phyloP scores from a whole-genome alignment of 2,888 invertebrate genomes.

The Diadegma fenestrale region DNA sequence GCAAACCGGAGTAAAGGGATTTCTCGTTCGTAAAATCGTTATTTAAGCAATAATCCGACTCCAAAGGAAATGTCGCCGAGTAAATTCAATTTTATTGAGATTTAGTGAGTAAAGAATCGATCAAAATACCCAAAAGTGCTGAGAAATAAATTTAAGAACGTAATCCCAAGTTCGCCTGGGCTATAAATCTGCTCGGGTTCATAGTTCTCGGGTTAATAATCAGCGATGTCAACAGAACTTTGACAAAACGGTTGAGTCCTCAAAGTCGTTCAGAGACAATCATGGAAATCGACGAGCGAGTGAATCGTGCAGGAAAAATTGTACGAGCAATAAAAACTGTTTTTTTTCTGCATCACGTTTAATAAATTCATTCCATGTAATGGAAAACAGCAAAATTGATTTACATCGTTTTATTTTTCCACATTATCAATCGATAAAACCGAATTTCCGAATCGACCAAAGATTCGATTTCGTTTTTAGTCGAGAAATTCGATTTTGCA shows the following conservation, averaged over 20 bases:
- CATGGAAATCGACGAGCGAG: background rate
- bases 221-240: background rate
- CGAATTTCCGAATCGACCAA: background rate
- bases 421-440: background rate
- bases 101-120: too few relatives aligned
- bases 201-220: too few relatives aligned
- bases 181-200: too few relatives aligned
- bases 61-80: too few relatives aligned
- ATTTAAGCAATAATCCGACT: too few relatives aligned
- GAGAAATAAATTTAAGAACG: too few relatives aligned
- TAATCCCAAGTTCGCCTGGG: too few relatives aligned
- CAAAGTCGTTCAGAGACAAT: background rate
- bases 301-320: background rate
- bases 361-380: slow-evolving; percentile 25
- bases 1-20: too few relatives aligned
- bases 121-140: too few relatives aligned
- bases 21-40: too few relatives aligned
- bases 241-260: background rate
- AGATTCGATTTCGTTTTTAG: background rate
- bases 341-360: slow-evolving; percentile 22
- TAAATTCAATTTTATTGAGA: too few relatives aligned
- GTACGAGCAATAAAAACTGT: background rate
- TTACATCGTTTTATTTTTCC: background rate
- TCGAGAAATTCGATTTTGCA: slow-evolving; percentile 7
- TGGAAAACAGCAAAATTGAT: slow-evolving; percentile 19